Conservation (phyloP, 2,113 vertebrate species). For the Osmerus eperlanus region DNA sequence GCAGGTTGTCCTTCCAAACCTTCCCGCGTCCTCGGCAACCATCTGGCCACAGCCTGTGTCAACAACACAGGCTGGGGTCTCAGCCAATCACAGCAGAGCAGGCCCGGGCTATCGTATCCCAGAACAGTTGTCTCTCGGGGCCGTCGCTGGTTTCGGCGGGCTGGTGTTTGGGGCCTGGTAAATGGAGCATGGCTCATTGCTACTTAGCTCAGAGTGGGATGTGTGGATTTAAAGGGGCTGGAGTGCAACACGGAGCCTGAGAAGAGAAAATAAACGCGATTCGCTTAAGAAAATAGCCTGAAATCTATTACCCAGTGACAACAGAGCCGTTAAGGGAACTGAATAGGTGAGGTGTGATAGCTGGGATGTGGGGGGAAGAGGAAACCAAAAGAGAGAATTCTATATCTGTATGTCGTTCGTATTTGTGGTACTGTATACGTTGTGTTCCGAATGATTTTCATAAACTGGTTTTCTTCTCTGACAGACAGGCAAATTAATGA, state of each 20-base stretch:
- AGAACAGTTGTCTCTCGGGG: background rate
- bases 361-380: background rate
- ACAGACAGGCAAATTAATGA: background rate
- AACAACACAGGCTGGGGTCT: conserved; percentile 40
- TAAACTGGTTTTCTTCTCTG: too few relatives aligned
- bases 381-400: too few relatives aligned
- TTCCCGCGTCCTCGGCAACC: conserved; percentile 26
- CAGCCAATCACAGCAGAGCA: conserved; percentile 22
- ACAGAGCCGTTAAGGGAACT: background rate
- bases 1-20: conserved; percentile 18
- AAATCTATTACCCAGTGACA: conserved; percentile 42
- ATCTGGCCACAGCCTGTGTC: conserved; percentile 43
- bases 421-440: too few relatives aligned
- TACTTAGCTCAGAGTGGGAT: conserved; percentile 12
- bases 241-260: conserved; percentile 20
- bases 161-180: conserved; percentile 39
- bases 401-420: too few relatives aligned
- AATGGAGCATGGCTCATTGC: conserved; percentile 48
- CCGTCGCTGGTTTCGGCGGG: conserved; percentile 21
- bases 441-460: too few relatives aligned
- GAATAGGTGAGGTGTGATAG: background rate
- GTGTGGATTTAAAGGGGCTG: background rate
- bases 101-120: background rate
- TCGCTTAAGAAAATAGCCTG: conserved; percentile 14
- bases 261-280: conserved; percentile 38